These are phyloP conservation scores for Orthonevra nobilis DNA, from an alignment of 2,888 invertebrate species.

Conservation along the genomic window DNA sequence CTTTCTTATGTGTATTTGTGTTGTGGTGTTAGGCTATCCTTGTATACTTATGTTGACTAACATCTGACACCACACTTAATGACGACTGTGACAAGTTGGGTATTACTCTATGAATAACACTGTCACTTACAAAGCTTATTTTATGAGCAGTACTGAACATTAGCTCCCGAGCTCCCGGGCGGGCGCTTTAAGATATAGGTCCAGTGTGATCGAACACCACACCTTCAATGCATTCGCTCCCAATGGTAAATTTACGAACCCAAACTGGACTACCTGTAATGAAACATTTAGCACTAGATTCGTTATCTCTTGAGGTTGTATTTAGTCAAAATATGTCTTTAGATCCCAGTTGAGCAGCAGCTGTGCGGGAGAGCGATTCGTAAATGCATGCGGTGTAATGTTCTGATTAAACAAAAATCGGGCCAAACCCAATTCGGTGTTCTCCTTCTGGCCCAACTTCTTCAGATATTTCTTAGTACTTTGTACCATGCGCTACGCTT, in stretches of 20 bases:
- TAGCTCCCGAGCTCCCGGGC: too few relatives aligned
- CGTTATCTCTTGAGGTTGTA: slow-evolving; percentile 10
- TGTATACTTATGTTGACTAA: too few relatives aligned
- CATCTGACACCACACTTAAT: too few relatives aligned
- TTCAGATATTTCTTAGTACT: slow-evolving; percentile 21
- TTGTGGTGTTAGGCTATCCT: too few relatives aligned
- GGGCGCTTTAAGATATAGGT: too few relatives aligned
- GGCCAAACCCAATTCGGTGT: slow-evolving; percentile 19
- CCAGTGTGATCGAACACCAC: too few relatives aligned
- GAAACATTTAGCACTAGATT: too few relatives aligned
- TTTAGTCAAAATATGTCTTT: slow-evolving; percentile 45
- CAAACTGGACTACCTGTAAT: slow-evolving; percentile 11
- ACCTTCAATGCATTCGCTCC: slow-evolving; percentile 25
- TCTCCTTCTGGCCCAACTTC: neutral
- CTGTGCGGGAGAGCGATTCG: slow-evolving; percentile 22
- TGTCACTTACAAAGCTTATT: too few relatives aligned
- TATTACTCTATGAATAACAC: too few relatives aligned
- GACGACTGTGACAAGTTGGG: too few relatives aligned
- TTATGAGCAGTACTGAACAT: too few relatives aligned
- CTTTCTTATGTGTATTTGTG: too few relatives aligned
- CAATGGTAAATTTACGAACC: slow-evolving; percentile 25
- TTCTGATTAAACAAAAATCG: slow-evolving; percentile 34
- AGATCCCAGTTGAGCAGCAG: slow-evolving; percentile 25
- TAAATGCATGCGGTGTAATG: slow-evolving; percentile 17
- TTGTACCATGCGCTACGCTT: neutral